Base-by-base conservation (phyloP, 2,888 invertebrate genomes). In the Trachelus iudaicus region DNA sequence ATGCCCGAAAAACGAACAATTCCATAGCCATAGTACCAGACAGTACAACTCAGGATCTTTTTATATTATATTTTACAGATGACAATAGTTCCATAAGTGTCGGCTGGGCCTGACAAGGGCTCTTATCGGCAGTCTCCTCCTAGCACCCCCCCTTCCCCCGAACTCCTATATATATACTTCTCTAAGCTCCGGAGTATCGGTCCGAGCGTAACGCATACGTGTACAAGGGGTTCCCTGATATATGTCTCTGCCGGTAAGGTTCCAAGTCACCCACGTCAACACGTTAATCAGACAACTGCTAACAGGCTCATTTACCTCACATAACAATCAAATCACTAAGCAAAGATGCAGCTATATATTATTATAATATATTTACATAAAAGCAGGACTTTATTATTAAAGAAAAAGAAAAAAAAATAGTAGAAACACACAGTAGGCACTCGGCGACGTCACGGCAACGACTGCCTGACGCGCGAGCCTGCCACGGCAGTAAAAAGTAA, bases 11-110 rank as follows among this genome's bases (percentile, higher is more conserved):
- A 56, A 56, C 71, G 71, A 87, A 73, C 88, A 89, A 89, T 89
- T 91, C 91, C 90, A 91, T 91, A 91, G 90, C 91, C 91, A 91
- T 91, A 91, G 90, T 90, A 91, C 91, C 91, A 90, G 87, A 88
- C 91, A 91, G 91, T 91, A 91, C 91, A 91, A 91, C 91, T 90
- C 91, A 91, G 91, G 91, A 91, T 91, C 89, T 91, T 91, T 56
- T 91, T 91, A 91, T 90, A 91, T 90, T 91, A 90, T 91, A 91
- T 90, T 91, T 91, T 91, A 91, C 91, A 91, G 91, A 91, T 88
- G 91, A 91, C 91, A 91, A 91, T 91, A 91, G 91, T 91, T 91
- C 90, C 90, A 86, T 90, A 89, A 87, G 86, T 87, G 85, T 81
- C 76, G 80, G 69, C 76, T 74, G 75, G 78, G 75, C 71, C 75